These are phyloP conservation scores for Odontamblyopus lacepedii DNA, from an alignment of 2,797 vertebrate species.

Conservation along the genomic window DNA sequence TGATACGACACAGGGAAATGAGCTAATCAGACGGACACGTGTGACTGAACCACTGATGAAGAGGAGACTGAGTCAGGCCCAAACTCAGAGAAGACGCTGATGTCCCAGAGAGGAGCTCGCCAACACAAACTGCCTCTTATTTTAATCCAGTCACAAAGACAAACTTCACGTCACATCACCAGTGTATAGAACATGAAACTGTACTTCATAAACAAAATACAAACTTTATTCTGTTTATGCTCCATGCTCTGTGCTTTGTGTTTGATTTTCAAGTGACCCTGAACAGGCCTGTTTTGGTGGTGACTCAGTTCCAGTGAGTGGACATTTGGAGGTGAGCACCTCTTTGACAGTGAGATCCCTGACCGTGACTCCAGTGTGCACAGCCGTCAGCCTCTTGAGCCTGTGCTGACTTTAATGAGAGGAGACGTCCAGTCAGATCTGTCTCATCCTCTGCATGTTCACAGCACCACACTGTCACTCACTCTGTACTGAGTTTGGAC, in stretches of 20 bases:
- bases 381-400: slow-evolving; percentile 25
- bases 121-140: slow-evolving; percentile 3
- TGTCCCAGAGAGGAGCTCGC: not conserved
- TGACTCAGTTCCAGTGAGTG: not conserved
- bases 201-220: not conserved
- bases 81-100: slow-evolving; percentile 4
- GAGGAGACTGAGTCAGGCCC: slow-evolving; percentile 1
- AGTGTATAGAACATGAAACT: not conserved
- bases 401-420: slow-evolving; percentile 48
- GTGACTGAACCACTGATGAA: slow-evolving; percentile 1
- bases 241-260: not conserved
- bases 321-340: slow-evolving; percentile 19
- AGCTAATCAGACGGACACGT: not conserved
- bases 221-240: not conserved
- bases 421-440: slow-evolving; percentile 40
- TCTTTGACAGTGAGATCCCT: slow-evolving; percentile 19
- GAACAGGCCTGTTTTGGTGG: not conserved
- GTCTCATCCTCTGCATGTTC: slow-evolving; percentile 35
- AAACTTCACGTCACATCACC: not conserved
- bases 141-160: slow-evolving; percentile 7
- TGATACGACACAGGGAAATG: slow-evolving; percentile 10
- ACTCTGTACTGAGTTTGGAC: not conserved
- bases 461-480: slow-evolving; percentile 15
- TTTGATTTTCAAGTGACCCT: not conserved
- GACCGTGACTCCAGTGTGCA: slow-evolving; percentile 29